phyloP scores from a whole-genome alignment of 2,797 vertebrate species.

The Picus viridis region DNA sequence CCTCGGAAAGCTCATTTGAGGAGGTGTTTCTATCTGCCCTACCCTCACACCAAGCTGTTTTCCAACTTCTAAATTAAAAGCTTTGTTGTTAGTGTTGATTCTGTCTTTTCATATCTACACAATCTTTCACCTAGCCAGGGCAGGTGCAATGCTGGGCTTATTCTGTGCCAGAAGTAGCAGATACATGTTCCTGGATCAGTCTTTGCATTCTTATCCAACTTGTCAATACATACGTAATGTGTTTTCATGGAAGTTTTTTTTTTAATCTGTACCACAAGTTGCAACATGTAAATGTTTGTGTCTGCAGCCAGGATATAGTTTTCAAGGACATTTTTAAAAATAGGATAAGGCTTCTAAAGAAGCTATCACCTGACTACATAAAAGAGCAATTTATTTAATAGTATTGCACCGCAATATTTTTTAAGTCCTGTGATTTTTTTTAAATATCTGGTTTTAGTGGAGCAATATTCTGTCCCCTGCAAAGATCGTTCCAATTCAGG shows the following conservation, averaged over 20 bases:
- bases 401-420: not conserved
- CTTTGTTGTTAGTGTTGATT: conserved; percentile 42
- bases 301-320: conserved; percentile 10
- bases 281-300: conserved; percentile 53
- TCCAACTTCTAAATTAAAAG: not conserved
- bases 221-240: conserved; percentile 39
- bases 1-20: not conserved
- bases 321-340: conserved; percentile 54
- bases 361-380: not conserved
- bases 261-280: conserved; percentile 27
- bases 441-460: not conserved
- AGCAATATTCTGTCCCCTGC: not conserved
- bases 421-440: not conserved
- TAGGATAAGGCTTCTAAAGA: not conserved
- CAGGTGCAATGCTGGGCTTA: conserved; percentile 22
- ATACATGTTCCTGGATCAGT: conserved; percentile 31
- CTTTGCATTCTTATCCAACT: conserved; percentile 58
- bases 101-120: conserved; percentile 22
- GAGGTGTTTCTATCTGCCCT: not conserved
- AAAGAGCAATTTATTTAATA: not conserved
- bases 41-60: not conserved
- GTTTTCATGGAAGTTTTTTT: conserved; percentile 35
- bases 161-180: conserved; percentile 30
- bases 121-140: conserved; percentile 39
- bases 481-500: not conserved